These are phyloP conservation scores for Phania funesta DNA, from an alignment of 2,888 invertebrate genomes.

Conservation along the genomic window DNA sequence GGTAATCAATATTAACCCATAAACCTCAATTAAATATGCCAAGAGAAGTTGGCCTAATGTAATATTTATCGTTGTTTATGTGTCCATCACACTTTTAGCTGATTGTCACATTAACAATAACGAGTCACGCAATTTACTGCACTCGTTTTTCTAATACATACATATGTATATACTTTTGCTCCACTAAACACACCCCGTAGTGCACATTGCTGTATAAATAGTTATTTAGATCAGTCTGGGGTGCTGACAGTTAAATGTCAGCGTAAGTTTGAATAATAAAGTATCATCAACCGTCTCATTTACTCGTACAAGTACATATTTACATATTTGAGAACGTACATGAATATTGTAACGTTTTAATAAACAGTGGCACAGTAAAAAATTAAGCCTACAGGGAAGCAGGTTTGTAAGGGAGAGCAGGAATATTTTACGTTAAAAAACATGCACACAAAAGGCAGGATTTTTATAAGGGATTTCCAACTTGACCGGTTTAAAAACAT, in stretches of 20 bases:
- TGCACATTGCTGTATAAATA: neutral
- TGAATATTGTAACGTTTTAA: no score
- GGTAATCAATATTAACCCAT: slow-evolving; percentile 60
- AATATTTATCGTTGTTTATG: slow-evolving; percentile 61
- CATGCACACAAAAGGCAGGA: no score
- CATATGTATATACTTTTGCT: neutral
- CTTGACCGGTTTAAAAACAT: no score
- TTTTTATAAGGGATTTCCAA: no score
- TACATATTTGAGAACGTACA: no score
- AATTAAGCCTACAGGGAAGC: no score
- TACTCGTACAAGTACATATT: neutral
- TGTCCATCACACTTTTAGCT: slow-evolving; percentile 62
- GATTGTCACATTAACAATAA: slow-evolving; percentile 62
- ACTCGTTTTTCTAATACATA: no score
- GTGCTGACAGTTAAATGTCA: slow-evolving; percentile 59
- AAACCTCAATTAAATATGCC: slow-evolving; percentile 60
- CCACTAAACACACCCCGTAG: neutral
- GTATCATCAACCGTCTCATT: slow-evolving; percentile 14
- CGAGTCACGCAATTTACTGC: slow-evolving; percentile 47
- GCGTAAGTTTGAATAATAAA: slow-evolving; percentile 37
- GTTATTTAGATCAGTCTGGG: neutral
- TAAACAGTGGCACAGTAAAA: no score
- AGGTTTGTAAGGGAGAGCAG: no score
- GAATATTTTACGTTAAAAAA: no score
- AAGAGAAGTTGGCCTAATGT: slow-evolving; percentile 47